Evolutionary conservation across 1,140 invertebrate genomes (phyloP), one percentile per base, ranked within the genome.

Genomic region (Lepidotrigona ventralis): DNA sequence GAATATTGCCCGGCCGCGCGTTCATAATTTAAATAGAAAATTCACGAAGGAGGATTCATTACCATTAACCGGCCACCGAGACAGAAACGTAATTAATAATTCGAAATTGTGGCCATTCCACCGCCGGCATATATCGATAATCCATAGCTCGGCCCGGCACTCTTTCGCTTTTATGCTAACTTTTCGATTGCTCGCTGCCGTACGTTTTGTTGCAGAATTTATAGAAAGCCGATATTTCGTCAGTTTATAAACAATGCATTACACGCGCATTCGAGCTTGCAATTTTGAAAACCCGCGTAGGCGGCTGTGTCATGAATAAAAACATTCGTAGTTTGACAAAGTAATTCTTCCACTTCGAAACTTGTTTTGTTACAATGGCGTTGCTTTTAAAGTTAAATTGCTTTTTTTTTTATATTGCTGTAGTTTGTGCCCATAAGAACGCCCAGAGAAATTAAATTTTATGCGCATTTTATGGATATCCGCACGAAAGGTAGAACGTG

Each of bases 81-180:
- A 81, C 79, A 80, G 63, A 80, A 66, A 77, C 39, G 53, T 85
- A 80, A 88, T 88, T 88, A 83, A 85, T 88, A 80, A 88, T 73
- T 85, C 77, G 66, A 73, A 83, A 85, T 85, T 82, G 75, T 85
- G 72, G 68, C 58, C 56, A 79, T 85, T 85, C 74, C 53, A 68
- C 51, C 66, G 26, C 19, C 19, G 53, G 23, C n/a, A 80, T 71
- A 80, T 71, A 76, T 88, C 69, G 53, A 58, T 66, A 88, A 88
- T 85, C 69, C 71, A 79, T 88, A 85, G 60, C 54, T 15, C 46
- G 14, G 46, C n/a, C 58, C 21, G 29, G 8, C 51, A 66, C 76
- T 79, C 64, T 85, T 85, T 64, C 58, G 70, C 26, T 85, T n/a
- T 73, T 56, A 64, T 33, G 71, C 63, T 78, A 71, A 88, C 75